Conservation (phyloP, 2,797 vertebrate genomes). For the Darevskia mixta region DNA sequence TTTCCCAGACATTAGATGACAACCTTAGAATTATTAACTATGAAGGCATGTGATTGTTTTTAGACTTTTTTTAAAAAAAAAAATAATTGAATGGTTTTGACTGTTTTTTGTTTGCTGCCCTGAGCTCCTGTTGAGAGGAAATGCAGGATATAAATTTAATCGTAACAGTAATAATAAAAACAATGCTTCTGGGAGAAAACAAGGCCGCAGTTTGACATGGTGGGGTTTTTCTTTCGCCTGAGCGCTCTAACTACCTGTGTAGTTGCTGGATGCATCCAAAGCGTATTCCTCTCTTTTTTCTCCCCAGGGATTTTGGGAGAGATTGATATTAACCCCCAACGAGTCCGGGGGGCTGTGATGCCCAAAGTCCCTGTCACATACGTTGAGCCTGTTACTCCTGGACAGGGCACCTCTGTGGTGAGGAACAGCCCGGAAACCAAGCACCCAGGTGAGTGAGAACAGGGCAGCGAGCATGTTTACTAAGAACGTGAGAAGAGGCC, state of each 20-base stretch:
- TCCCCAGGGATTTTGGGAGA: constrained; percentile 64
- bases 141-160: too few relatives aligned
- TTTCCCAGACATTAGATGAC: too few relatives aligned
- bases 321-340: constrained; percentile 68
- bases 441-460: constrained; percentile 60
- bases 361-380: constrained; percentile 43
- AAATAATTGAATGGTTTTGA: too few relatives aligned
- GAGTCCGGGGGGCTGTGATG: constrained; percentile 74
- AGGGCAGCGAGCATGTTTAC: rapidly evolving
- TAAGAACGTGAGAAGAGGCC: background rate
- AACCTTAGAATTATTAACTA: too few relatives aligned
- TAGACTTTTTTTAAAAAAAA: too few relatives aligned
- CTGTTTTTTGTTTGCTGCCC: too few relatives aligned
- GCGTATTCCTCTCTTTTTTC: constrained; percentile 27
- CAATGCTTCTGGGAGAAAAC: background rate
- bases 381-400: constrained; percentile 46
- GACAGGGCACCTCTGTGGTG: background rate
- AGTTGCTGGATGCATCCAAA: too few relatives aligned
- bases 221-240: background rate
- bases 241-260: too few relatives aligned
- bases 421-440: background rate
- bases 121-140: too few relatives aligned
- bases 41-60: too few relatives aligned
- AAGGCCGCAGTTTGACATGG: too few relatives aligned
- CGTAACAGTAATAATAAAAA: too few relatives aligned